Evolutionary conservation across 2,888 invertebrate species (phyloP), one percentile per base, ranked within the genome.

Genomic region (Lasius fuliginosus): DNA sequence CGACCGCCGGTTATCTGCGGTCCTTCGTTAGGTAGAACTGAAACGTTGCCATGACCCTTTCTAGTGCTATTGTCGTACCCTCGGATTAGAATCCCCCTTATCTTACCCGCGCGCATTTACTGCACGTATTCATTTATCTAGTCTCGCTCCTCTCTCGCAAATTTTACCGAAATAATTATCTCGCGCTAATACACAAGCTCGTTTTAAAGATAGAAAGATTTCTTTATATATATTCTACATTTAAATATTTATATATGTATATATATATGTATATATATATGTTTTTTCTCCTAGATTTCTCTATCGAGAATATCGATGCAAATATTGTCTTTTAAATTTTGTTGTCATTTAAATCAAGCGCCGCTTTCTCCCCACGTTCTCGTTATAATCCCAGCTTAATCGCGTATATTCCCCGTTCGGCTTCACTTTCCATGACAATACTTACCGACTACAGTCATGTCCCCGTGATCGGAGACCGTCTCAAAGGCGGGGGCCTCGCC

Each of bases 401-500:
- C 42, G 56, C 12, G 49, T 23, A 49, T 30, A 30, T 30, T 8
- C 42, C 18, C 46, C 40, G 27, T 40, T 40, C 30, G 33, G 30
- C 33, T 27, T 81, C 49, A 81, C 18, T 81, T 73, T 77, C 58
- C 79, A 77, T 84, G 58, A 96, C 36, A 60, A 81, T 73, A 81
- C 96, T 96, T 95, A 97, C 97, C 97, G 85, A 97, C 97, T 92
- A 97, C 97, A 91, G 95, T 95, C 96, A 97, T 97, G 92, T 96
- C 96, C 88, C 96, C 96, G 92, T 96, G 96, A 92, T 97, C 96
- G 67, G 96, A 96, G 90, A 97, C 97, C 79, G 97, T 97, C 94
- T 97, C 96, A 94, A 97, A 97, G 87, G 96, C 96, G 68, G 97
- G 97, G 68, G 97, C 97, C 93, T 97, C 97, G 60, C 96, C 97